Evolutionary conservation across 2,797 vertebrate species (phyloP), one percentile per base, ranked within the genome.

Genomic region (Periparus ater): DNA sequence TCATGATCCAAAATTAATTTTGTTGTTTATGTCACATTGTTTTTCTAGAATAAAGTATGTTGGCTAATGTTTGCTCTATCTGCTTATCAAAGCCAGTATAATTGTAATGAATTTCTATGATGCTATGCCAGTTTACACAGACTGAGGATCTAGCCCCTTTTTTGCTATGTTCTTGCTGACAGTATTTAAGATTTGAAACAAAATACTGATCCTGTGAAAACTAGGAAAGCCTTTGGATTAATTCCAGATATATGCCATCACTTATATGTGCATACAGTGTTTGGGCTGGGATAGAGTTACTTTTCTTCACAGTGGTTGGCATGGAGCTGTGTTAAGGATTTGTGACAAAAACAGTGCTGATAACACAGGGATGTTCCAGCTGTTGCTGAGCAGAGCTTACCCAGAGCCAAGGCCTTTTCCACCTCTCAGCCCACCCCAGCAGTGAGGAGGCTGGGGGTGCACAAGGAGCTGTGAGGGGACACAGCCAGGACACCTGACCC

Each of bases 401-500:
- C 2, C 38, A 47, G 22, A 60, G n/a, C 4, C 55, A 27, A 53
- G 16, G n/a, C 13, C 16, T 36, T 60, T 44, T 22, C 45, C 6
- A 2, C 10, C 1, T 60, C 27, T 51, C 18, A 36, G 8, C 15
- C 1, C 21, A 18, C 3, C 14, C 27, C 7, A 16, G 1, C 38
- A 45, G 17, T 9, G 21, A 61, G 29, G 23, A 53, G 19, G 12
- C 9, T n/a, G 23, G 29, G 38, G 4, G 18, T 51, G 14, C 32
- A 16, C 42, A 25, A 4, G 19, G 10, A 29, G 19, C 10, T 80
- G 16, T 7, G 45, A 51, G 15, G 32, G 54, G 34, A 27, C 67
- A 42, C 29, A 70, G 50, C 29, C 67, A 40, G 67, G 50, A 53
- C 50, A 70, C 16, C 67, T 70, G 29, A 19, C 3, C 50, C 36